Evolutionary conservation across 2,888 invertebrate genomes (phyloP), one percentile per base, ranked within the genome.

Genomic region (Syritta pipiens): DNA sequence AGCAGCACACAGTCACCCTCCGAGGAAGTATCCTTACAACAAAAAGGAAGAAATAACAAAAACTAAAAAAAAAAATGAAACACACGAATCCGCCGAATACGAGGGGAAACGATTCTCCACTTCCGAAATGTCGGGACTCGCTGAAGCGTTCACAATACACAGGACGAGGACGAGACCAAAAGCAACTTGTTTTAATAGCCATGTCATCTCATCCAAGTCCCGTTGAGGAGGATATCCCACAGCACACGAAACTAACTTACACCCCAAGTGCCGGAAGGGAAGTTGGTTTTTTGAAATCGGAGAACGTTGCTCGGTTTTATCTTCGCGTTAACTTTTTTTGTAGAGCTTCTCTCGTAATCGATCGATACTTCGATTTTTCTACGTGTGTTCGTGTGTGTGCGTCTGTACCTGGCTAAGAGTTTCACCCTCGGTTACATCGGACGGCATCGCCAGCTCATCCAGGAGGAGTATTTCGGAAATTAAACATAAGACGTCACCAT

Each of bases 261-360:
- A 79, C 79, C 74, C 79, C 74, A 74, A 79, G 55, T 74, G 79
- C 79, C 79, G 79, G 79, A 79, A 79, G 74, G 79, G 79, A 79
- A 79, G 62, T 79, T 74, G 74, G 79, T 74, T 79, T 68, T 37
- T 10, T 76, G 79, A 79, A 79, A 79, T 74, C 62, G 60, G 79
- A 79, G 74, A 79, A 62, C 40, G 35, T 68, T 51, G 74, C 62
- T 74, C 62, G 79, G 79, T 79, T 74, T 79, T 74, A 79, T 79
- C 79, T 79, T 79, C 67, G 44, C 48, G 49, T 62, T 79, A 32
- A 67, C 46, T 59, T 79, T 79, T 79, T 62, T 79, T 79, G 79
- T 79, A 79, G 79, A 79, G 79, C 79, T 79, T 79, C 79, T 79
- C 79, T 48, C 79, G 74, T 74, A 74, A 77, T 77, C 77, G 79